Conservation (phyloP, 2,888 invertebrate species). For the Drosophila ezoana region DNA sequence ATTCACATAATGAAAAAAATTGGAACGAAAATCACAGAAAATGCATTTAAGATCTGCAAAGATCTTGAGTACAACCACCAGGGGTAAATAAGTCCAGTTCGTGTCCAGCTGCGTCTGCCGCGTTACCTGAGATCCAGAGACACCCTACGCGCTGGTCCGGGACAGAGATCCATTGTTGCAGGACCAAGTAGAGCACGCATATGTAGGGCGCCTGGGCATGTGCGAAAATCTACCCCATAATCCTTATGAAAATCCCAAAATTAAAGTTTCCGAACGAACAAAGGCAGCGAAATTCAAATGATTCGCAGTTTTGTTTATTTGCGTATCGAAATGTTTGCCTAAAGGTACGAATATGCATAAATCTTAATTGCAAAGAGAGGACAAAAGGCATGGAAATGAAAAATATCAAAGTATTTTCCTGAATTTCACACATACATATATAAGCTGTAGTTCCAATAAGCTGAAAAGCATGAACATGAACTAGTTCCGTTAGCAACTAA, state of each 20-base stretch:
- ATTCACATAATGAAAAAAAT: slow-evolving; percentile 56
- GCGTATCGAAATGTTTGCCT: slow-evolving; percentile 70
- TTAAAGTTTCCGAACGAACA: slow-evolving; percentile 47
- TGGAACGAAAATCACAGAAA: slow-evolving; percentile 30
- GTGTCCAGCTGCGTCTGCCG: slow-evolving; percentile 59
- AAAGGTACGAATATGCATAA: slow-evolving; percentile 51
- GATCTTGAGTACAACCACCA: slow-evolving; percentile 43
- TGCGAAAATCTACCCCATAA: slow-evolving; percentile 77
- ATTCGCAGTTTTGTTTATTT: slow-evolving; percentile 59
- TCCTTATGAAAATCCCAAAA: slow-evolving; percentile 56
- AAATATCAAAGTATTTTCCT: background rate
- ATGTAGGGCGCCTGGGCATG: slow-evolving; percentile 48
- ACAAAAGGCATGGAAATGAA: slow-evolving; percentile 19
- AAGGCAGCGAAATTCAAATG: slow-evolving; percentile 54
- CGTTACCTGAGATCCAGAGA: slow-evolving; percentile 43
- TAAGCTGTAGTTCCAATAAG: background rate
- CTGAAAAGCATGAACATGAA: background rate
- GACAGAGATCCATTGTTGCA: slow-evolving; percentile 44
- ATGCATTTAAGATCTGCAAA: slow-evolving; percentile 27
- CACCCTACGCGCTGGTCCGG: slow-evolving; percentile 36
- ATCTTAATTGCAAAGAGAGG: slow-evolving; percentile 37
- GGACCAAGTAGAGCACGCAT: slow-evolving; percentile 52
- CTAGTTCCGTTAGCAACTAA: slow-evolving; percentile 9
- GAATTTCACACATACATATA: slow-evolving; percentile 1
- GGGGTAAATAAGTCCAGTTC: slow-evolving; percentile 18